These are phyloP conservation scores for Uria lomvia DNA, from an alignment of 2,113 vertebrate species.

Conservation along the genomic window DNA sequence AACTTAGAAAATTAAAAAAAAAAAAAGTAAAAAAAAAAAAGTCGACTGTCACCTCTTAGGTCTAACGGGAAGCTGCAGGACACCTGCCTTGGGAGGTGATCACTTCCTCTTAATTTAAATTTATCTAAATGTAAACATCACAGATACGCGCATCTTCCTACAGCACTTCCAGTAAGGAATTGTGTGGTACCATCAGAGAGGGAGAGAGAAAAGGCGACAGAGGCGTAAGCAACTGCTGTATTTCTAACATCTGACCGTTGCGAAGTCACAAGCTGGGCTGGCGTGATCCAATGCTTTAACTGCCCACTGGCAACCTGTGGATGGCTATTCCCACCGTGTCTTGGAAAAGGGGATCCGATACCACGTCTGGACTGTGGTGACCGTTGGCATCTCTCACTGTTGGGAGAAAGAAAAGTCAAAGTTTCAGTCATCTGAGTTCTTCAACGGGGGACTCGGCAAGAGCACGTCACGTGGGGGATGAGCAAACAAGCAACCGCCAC, in stretches of 20 bases:
- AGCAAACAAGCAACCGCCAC: neutral
- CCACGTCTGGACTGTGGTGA: slow-evolving; percentile 29
- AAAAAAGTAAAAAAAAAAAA: neutral
- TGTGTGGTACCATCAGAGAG: neutral
- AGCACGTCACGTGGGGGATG: neutral
- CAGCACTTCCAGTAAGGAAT: slow-evolving; percentile 61
- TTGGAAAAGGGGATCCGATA: slow-evolving; percentile 35
- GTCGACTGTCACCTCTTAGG: slow-evolving; percentile 25
- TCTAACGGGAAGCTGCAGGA: slow-evolving; percentile 58
- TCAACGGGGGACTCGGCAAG: slow-evolving; percentile 20
- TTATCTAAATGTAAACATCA: neutral
- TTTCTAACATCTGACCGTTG: neutral
- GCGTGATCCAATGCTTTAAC: slow-evolving; percentile 61
- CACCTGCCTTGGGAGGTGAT: slow-evolving; percentile 17
- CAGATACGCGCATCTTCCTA: slow-evolving; percentile 16
- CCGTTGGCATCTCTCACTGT: slow-evolving; percentile 39
- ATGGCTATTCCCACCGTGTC: slow-evolving; percentile 12
- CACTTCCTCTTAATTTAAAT: slow-evolving; percentile 51
- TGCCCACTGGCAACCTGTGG: slow-evolving; percentile 41
- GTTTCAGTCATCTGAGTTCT: slow-evolving; percentile 54
- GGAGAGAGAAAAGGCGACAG: neutral
- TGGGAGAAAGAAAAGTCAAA: slow-evolving; percentile 10
- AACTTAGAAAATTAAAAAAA: neutral
- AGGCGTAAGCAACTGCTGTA: neutral
- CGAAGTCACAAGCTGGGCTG: neutral